A percentile compares a stretch with the other conserved stretches of the same genome.
Evolutionary conservation across 2,888 invertebrate species (phyloP).

Genomic region (Brachypalpus laphriformis): DNA sequence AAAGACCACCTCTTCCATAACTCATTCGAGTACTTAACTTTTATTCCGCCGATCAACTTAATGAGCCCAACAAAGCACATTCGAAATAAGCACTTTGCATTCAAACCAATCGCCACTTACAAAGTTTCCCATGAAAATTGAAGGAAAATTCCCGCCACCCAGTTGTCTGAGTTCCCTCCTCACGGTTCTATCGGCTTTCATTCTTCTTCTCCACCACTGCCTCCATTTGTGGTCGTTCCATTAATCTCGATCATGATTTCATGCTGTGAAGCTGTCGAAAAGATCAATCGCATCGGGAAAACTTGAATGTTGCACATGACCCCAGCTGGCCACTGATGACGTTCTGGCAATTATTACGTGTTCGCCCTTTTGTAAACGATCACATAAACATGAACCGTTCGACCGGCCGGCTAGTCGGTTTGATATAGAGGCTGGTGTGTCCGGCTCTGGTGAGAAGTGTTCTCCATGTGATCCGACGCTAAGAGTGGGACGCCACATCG

Average conservation of each 20-base stretch:
- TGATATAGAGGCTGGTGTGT: background rate
- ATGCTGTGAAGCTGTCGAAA: constrained; percentile 72
- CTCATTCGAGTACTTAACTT: constrained; percentile 17
- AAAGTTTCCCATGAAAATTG: constrained; percentile 44
- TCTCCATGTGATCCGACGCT: constrained; percentile 14
- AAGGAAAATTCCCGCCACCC: constrained; percentile 22
- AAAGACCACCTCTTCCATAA: background rate
- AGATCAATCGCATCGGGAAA: constrained; percentile 69
- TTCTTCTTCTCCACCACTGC: background rate
- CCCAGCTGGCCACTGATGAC: constrained; percentile 34
- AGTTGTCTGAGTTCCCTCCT: background rate
- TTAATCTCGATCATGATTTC: constrained; percentile 63
- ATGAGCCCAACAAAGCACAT: constrained; percentile 6
- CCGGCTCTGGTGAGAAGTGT: background rate
- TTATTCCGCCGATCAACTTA: background rate
- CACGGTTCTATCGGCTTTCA: background rate
- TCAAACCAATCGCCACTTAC: background rate
- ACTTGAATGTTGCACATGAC: constrained; percentile 58
- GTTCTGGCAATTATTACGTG: constrained; percentile 55
- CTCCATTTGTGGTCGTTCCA: constrained; percentile 44
- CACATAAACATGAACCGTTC: constrained; percentile 41
- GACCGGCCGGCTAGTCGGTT: background rate
- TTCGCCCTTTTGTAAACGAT: constrained; percentile 46
- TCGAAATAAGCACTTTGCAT: background rate
- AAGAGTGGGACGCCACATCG: constrained; percentile 1